Evolutionary conservation across 2,888 invertebrate genomes (phyloP).

Genomic region (Trichogramma dendrolimi): DNA sequence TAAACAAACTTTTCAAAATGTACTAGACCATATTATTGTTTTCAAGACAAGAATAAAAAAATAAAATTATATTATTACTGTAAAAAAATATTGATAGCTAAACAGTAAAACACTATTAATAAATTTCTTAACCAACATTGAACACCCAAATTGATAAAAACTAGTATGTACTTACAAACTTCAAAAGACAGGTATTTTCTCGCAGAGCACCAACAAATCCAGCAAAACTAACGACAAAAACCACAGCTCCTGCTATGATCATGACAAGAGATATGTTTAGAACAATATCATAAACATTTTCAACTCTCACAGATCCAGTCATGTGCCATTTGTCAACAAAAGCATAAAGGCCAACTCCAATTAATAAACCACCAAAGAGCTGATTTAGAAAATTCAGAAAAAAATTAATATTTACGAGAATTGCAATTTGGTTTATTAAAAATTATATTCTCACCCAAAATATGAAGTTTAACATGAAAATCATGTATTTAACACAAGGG

Average conservation of each 20-base stretch:
- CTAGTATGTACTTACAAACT: slow-evolving; percentile 67
- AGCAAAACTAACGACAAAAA: slow-evolving; percentile 91
- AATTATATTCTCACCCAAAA: slow-evolving; percentile 73
- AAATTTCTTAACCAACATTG: neutral
- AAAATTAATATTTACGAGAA: neutral
- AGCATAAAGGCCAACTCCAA: slow-evolving; percentile 85
- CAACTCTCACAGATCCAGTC: slow-evolving; percentile 75
- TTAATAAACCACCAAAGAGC: slow-evolving; percentile 81
- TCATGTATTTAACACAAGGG: slow-evolving; percentile 83
- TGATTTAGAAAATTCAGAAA: slow-evolving; percentile 51
- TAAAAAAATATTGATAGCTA: neutral
- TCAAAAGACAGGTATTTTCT: slow-evolving; percentile 87
- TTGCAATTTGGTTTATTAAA: neutral
- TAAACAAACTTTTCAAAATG: no score
- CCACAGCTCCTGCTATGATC: slow-evolving; percentile 82
- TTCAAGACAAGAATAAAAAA: neutral
- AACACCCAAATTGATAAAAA: slow-evolving; percentile 1
- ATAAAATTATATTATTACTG: neutral
- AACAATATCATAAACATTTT: slow-evolving; percentile 84
- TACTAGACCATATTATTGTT: no score
- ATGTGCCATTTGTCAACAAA: slow-evolving; percentile 91
- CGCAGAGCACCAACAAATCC: slow-evolving; percentile 87
- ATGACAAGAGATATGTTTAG: slow-evolving; percentile 87
- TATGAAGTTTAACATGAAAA: slow-evolving; percentile 82
- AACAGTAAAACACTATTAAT: neutral